Evolutionary conservation across 2,113 vertebrate species (phyloP).

Genomic region (Redunca redunca): DNA sequence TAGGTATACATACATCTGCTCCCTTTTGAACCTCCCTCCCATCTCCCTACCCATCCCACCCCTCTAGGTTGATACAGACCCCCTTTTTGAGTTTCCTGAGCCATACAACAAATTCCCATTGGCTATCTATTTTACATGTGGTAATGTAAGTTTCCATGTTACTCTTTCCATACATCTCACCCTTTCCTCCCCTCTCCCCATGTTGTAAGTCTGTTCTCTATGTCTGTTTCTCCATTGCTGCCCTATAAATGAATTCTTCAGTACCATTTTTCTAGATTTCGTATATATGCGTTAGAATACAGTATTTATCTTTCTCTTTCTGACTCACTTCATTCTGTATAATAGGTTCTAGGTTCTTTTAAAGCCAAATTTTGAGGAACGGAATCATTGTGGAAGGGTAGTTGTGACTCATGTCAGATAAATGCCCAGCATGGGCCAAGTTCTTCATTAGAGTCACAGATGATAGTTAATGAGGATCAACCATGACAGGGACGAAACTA

Average conservation of each 20-base stretch:
- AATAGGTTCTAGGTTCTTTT: background rate
- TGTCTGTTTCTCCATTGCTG: background rate
- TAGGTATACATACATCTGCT: background rate
- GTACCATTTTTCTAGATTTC: background rate
- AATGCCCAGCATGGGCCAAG: background rate
- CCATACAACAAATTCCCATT: background rate
- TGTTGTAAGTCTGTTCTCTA: background rate
- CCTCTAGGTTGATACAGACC: background rate
- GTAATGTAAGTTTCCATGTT: background rate
- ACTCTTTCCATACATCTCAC: background rate
- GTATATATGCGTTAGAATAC: background rate
- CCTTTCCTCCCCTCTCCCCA: background rate
- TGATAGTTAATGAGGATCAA: background rate
- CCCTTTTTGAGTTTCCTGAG: background rate
- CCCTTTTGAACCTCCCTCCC: background rate
- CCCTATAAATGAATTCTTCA: background rate
- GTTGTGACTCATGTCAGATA: background rate
- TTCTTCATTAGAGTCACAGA: background rate
- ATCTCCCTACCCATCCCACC: background rate
- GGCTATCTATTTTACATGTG: background rate
- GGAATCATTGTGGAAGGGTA: background rate
- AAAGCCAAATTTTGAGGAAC: background rate
- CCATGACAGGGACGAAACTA: accelerated
- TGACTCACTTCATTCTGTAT: background rate
- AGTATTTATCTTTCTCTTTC: background rate